Conservation (phyloP, 2,113 vertebrate species). For the Gorsachius goisagi region DNA sequence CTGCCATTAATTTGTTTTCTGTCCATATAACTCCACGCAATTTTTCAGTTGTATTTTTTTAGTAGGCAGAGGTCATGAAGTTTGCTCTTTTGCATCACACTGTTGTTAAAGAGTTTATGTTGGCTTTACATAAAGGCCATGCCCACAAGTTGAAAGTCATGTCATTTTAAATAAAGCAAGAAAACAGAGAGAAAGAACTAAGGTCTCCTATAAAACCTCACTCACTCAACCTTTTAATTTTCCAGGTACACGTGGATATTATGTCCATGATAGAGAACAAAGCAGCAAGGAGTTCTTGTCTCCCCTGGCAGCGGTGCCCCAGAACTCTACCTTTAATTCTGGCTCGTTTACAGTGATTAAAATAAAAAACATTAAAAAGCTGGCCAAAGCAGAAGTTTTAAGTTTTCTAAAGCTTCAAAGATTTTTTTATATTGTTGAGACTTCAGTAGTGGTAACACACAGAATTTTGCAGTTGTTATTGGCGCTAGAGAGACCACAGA, state of each 20-base stretch:
- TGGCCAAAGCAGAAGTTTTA: background rate
- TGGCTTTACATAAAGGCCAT: background rate
- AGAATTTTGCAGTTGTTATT: background rate
- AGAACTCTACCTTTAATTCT: background rate
- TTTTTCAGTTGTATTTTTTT: background rate
- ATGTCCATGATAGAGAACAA: background rate
- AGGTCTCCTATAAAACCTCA: background rate
- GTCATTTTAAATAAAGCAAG: background rate
- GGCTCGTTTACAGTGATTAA: background rate
- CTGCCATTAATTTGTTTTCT: background rate
- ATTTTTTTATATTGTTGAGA: background rate
- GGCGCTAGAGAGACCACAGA: background rate
- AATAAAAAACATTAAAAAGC: background rate
- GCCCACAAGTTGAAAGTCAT: background rate
- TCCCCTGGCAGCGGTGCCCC: background rate
- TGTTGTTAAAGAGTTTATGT: background rate
- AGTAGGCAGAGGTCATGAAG: background rate
- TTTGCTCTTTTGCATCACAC: background rate
- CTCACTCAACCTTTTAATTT: background rate
- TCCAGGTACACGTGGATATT: background rate
- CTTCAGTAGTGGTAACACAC: background rate
- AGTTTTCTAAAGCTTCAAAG: background rate
- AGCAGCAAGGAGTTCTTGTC: background rate
- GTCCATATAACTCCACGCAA: background rate
- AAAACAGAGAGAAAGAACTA: background rate